These are phyloP conservation scores for Ecdyonurus torrentis DNA, from an alignment of 2,888 invertebrate genomes.

Conservation along the genomic window DNA sequence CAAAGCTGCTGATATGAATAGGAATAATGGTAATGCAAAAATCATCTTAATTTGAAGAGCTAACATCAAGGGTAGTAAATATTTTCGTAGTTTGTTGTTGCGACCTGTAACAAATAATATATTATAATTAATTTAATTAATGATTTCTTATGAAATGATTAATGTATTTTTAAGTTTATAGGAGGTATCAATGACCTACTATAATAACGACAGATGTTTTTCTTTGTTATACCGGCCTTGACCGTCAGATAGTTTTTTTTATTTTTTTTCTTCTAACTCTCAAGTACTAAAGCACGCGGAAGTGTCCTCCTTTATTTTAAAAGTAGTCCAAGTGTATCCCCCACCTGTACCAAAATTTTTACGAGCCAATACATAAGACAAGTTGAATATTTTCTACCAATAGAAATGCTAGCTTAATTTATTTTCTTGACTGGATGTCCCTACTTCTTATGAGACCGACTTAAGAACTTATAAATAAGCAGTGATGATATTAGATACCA, in stretches of 20 bases:
- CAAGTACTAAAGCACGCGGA: neutral
- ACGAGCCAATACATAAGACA: too few species aligned
- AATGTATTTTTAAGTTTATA: too few species aligned
- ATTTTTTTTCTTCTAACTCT: neutral
- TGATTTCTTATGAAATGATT: too few species aligned
- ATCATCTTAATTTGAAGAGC: conserved; percentile 42
- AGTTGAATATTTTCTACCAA: too few species aligned
- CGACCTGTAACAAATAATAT: neutral
- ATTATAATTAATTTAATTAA: neutral
- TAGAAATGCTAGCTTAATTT: neutral
- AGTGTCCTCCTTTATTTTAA: neutral
- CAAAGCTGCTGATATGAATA: conserved; percentile 41
- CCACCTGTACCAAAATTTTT: neutral
- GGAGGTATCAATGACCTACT: too few species aligned
- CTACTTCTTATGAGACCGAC: neutral
- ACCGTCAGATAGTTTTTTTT: neutral
- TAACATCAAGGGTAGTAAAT: conserved; percentile 39
- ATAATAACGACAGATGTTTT: too few species aligned
- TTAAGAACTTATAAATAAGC: neutral
- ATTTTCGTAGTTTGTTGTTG: neutral
- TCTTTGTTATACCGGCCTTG: neutral
- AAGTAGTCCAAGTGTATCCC: neutral
- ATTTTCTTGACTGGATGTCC: neutral
- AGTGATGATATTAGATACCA: too few species aligned
- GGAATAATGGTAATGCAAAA: conserved; percentile 39